Percentiles rank a stretch among this genome's conserved stretches.
phyloP scores from a whole-genome alignment of 2,113 vertebrate species.

The Toxostoma redivivum region DNA sequence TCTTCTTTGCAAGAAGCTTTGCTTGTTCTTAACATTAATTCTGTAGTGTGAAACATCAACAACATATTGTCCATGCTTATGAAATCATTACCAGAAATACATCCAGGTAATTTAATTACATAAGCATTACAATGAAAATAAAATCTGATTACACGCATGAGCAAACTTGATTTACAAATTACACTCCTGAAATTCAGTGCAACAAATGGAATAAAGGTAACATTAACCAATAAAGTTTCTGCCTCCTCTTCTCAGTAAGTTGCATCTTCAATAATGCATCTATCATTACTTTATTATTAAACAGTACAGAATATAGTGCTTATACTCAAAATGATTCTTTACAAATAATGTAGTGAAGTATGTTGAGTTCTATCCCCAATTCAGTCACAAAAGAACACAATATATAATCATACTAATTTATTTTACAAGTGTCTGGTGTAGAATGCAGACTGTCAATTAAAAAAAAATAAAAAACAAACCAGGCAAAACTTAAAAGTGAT shows the following conservation, averaged over 20 bases:
- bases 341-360: slow-evolving; percentile 39
- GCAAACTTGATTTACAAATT: slow-evolving; percentile 41
- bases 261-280: slow-evolving; percentile 34
- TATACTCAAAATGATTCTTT: slow-evolving; percentile 29
- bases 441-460: background rate
- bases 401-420: slow-evolving; percentile 11
- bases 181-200: slow-evolving; percentile 67
- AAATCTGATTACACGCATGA: slow-evolving; percentile 37
- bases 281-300: slow-evolving; percentile 29
- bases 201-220: slow-evolving; percentile 48
- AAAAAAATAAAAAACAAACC: background rate
- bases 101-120: slow-evolving; percentile 31
- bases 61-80: slow-evolving; percentile 25
- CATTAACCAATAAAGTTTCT: slow-evolving; percentile 25
- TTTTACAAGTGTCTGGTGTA: slow-evolving; percentile 44
- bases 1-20: background rate
- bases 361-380: slow-evolving; percentile 45
- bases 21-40: background rate
- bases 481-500: background rate
- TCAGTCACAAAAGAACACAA: slow-evolving; percentile 28
- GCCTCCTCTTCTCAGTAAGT: slow-evolving; percentile 23
- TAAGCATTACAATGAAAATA: slow-evolving; percentile 60
- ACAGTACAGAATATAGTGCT: slow-evolving; percentile 46
- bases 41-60: slow-evolving; percentile 14
- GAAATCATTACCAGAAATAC: slow-evolving; percentile 23